Conservation (phyloP, 2,888 invertebrate species). For the Campoplex capitator region DNA sequence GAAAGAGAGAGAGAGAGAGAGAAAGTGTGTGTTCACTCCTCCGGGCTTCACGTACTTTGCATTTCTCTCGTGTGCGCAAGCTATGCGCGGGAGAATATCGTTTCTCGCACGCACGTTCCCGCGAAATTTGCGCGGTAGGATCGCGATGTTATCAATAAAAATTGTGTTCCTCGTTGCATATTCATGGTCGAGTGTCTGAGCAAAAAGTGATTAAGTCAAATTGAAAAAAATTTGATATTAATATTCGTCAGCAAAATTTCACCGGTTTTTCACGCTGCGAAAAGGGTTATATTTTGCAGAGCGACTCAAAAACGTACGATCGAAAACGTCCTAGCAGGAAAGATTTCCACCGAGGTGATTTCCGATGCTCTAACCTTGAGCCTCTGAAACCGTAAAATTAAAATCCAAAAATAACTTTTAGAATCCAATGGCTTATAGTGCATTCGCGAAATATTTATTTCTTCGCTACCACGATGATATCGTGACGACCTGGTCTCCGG, state of each 20-base stretch:
- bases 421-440: not conserved
- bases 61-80: constrained; percentile 44
- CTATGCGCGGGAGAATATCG: constrained; percentile 63
- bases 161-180: not conserved
- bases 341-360: not conserved
- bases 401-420: not conserved
- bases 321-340: not conserved
- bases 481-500: constrained; percentile 47
- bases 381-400: not conserved
- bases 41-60: constrained; percentile 41
- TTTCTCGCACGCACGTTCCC: constrained; percentile 46
- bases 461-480: not conserved
- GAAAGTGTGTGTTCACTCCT: constrained; percentile 46
- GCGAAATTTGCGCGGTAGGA: constrained; percentile 50
- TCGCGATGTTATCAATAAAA: constrained; percentile 11
- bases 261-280: constrained; percentile 2
- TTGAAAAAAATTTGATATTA: not conserved
- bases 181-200: constrained; percentile 17
- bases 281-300: constrained; percentile 15
- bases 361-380: not conserved
- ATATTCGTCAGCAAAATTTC: not conserved
- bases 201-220: not conserved
- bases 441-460: not conserved
- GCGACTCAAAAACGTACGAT: constrained; percentile 1
- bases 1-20: constrained; percentile 50